Percentiles rank a stretch among this genome's conserved stretches.
These are phyloP conservation scores for Notodonta ziczac DNA, from an alignment of 2,888 invertebrate genomes.

Conservation along the genomic window DNA sequence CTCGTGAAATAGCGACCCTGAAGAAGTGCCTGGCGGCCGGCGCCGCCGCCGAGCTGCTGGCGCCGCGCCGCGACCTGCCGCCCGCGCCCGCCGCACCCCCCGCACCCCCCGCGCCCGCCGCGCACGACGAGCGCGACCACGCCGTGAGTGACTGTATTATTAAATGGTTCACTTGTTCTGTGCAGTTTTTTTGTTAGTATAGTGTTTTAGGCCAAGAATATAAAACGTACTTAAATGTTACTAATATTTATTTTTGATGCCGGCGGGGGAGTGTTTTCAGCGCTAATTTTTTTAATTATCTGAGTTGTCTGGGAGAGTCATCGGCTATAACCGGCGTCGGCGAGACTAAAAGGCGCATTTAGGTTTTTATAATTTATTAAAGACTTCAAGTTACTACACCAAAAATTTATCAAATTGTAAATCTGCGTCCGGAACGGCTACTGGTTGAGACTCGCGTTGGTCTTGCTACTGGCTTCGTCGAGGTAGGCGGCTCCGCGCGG, in stretches of 20 bases:
- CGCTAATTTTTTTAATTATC: too few species aligned
- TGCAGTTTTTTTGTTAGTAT: conserved; percentile 25
- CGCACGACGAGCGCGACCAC: conserved; percentile 63
- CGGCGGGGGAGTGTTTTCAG: too few species aligned
- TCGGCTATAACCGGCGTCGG: too few species aligned
- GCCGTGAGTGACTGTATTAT: conserved; percentile 60
- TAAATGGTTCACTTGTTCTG: conserved; percentile 28
- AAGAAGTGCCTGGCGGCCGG: conserved; percentile 59
- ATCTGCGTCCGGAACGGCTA: conserved; percentile 9
- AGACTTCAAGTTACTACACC: not conserved
- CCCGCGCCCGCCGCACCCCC: conserved; percentile 35
- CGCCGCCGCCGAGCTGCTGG: conserved; percentile 57
- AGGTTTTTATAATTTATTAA: not conserved
- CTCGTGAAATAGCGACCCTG: conserved; percentile 68
- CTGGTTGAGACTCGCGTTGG: conserved; percentile 37
- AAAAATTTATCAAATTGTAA: not conserved
- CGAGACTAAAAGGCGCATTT: not conserved
- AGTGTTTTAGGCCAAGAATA: conserved; percentile 10
- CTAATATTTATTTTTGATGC: too few species aligned
- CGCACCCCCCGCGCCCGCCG: conserved; percentile 8
- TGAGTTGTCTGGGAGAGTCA: too few species aligned
- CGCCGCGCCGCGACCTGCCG: conserved; percentile 51
- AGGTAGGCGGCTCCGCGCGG: conserved; percentile 52
- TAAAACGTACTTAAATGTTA: not conserved
- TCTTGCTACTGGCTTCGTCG: conserved; percentile 45